Base-by-base conservation (phyloP, 2,888 invertebrate species). In the Yponomeuta malinellus region DNA sequence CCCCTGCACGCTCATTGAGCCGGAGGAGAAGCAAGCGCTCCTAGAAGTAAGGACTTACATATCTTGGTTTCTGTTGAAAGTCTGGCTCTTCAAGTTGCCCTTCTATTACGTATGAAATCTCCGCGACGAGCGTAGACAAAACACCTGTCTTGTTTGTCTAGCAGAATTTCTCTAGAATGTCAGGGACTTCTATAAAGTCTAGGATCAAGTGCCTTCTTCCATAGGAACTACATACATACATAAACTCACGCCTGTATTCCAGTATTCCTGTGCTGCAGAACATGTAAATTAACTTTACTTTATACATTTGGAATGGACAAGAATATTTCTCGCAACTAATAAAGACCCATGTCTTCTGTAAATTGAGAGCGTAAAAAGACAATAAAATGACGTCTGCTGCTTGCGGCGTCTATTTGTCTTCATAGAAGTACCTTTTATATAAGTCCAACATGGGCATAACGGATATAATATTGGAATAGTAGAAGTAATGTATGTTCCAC, bases 201-300 rank as follows among this genome's bases (percentile, higher is more conserved):
- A 5, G 33, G 33, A 33, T 33, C 33, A 2, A 33, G 33, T 33
- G 33, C 33, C 33, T 33, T 5, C 33, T 33, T 23, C 23, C 23
- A 23, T 23, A 23, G 23, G 23, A 23, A 23, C 23, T 23, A 23
- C 23, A 23, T 23, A 23, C 23, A 23, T 23, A 23, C 23, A 23
- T 23, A 23, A 23, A 23, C 23, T 23, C 23, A 23, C 23, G 23
- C 23, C 23, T 23, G 23, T 23, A 23, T 23, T 23, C 23, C 23
- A 23, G 23, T 0, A 1, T 0, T 23, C 84, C 84, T 86, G 85
- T 75, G 78, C 78, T 72, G 74, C 74, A 77, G 76, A 76, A 77
- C 76, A 79, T 76, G 78, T 74, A 78, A 73, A 81, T 81, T 84
- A 80, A 85, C 84, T 79, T 79, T 83, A 84, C 78, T 85, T 84